Base-by-base conservation (phyloP, 2,888 invertebrate species). In the Prosopocoilus inquinatus region DNA sequence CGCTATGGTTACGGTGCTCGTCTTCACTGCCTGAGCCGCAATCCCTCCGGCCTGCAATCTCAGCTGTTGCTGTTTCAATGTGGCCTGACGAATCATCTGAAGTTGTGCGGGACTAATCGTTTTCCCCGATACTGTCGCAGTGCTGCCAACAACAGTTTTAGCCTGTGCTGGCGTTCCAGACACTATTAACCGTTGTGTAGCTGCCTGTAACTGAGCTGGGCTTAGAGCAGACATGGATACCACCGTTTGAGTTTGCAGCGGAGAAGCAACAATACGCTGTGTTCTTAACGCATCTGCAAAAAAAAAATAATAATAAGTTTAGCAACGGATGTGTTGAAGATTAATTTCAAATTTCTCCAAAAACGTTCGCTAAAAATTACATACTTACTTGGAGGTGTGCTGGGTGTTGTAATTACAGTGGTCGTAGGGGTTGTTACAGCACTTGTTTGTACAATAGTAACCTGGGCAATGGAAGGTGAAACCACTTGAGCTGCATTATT, bases 11-110 rank as follows among this genome's bases (percentile, higher is more conserved):
- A 76, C 74, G 4, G 63, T 61, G 1, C 73, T 74, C 3, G 74
- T 72, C 64, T 77, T 76, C 3, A 74, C 67, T 7, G 68, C 63
- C 58, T 67, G 60, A 5, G 53, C 39, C 2, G 51, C 49, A 34
- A 65, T 52, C 28, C 63, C 64, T 9, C 64, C 69, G 2, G 72
- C 60, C 59, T 76, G 75, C 47, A 77, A 61, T n/a, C 75, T 62
- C 50, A 77, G 64, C 53, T 76, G 76, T 50, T 73, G 70, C 55
- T 75, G 73, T 52, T 74, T 71, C 8, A 73, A 52, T 41, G 58
- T 63, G 2, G 75, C 72, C 55, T 87, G 87, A n/a, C 86, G 80
- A 63, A 85, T 84, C 66, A 86, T 79, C 66, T 87, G 84, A 51
- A 84, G 65, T 62, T 84, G 85, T 0, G 81, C 80, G 2, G 78